phyloP scores from a whole-genome alignment of 2,113 vertebrate genomes.

The Protobothrops flavoviridis region DNA sequence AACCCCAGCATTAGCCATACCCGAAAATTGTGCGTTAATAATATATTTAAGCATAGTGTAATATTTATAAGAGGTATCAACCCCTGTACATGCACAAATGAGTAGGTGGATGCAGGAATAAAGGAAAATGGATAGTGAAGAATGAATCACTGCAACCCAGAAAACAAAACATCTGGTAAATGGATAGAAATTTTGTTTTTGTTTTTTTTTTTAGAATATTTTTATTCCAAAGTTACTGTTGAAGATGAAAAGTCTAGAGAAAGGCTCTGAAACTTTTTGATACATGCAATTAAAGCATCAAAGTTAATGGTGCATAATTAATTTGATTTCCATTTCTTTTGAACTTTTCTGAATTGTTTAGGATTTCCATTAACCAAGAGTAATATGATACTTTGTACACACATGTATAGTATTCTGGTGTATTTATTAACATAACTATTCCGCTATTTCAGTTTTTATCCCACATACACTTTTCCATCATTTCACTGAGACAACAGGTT shows the following conservation, averaged over 20 bases:
- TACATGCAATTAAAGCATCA: background rate
- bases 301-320: background rate
- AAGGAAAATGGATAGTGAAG: background rate
- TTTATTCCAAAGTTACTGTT: background rate
- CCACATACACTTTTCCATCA: conserved; percentile 62
- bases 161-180: background rate
- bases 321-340: background rate
- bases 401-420: background rate
- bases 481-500: conserved; percentile 52
- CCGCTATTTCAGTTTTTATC: conserved; percentile 52
- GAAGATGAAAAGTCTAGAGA: background rate
- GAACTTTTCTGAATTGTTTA: background rate
- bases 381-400: background rate
- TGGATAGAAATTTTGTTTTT: background rate
- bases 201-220: background rate
- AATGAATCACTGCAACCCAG: background rate
- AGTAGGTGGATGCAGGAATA: background rate
- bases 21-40: background rate
- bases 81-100: background rate
- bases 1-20: background rate
- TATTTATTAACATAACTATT: background rate
- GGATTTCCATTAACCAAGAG: conserved; percentile 1
- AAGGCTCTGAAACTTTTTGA: background rate
- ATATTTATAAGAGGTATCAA: background rate
- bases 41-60: background rate